Evolutionary conservation across 2,888 invertebrate genomes (phyloP).

Genomic region (Himalopsyche anomala): DNA sequence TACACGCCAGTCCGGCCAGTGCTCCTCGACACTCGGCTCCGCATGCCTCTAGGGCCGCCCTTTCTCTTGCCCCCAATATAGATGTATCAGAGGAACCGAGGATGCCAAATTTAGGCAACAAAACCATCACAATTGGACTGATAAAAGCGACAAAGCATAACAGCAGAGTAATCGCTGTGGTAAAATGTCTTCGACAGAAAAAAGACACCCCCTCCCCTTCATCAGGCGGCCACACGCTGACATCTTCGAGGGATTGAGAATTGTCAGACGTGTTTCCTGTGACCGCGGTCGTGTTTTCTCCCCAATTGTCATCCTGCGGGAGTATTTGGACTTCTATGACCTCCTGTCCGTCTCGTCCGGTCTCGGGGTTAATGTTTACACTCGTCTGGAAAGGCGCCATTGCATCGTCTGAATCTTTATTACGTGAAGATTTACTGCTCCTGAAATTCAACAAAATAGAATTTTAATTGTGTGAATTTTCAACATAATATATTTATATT

Average conservation of each 20-base stretch:
- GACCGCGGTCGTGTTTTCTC: conserved; percentile 98
- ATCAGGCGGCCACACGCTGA: conserved; percentile 89
- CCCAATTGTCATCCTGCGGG: conserved; percentile 98
- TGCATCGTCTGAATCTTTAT: conserved; percentile 79
- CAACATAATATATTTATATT: no score
- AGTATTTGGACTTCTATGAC: conserved; percentile 97
- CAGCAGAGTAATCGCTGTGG: conserved; percentile 86
- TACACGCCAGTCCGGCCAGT: conserved; percentile 92
- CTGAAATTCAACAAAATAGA: conserved; percentile 19
- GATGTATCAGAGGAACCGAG: conserved; percentile 82
- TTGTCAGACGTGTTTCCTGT: conserved; percentile 98
- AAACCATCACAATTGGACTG: conserved; percentile 96
- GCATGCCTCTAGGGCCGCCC: conserved; percentile 84
- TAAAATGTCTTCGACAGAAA: conserved; percentile 89
- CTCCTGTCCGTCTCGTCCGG: conserved; percentile 88
- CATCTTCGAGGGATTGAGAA: conserved; percentile 94
- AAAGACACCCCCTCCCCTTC: conserved; percentile 83
- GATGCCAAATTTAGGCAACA: conserved; percentile 92
- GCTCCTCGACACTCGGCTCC: conserved; percentile 96
- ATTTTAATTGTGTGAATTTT: no score
- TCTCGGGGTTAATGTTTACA: conserved; percentile 88
- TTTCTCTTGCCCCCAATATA: conserved; percentile 83
- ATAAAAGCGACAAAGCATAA: conserved; percentile 90
- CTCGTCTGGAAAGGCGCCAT: conserved; percentile 94
- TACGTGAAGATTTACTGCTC: conserved; percentile 81